phyloP scores from a whole-genome alignment of 30 jellyfish, hydroid and myxozoan genomes.

The Chrysaora quinquecirrha region DNA sequence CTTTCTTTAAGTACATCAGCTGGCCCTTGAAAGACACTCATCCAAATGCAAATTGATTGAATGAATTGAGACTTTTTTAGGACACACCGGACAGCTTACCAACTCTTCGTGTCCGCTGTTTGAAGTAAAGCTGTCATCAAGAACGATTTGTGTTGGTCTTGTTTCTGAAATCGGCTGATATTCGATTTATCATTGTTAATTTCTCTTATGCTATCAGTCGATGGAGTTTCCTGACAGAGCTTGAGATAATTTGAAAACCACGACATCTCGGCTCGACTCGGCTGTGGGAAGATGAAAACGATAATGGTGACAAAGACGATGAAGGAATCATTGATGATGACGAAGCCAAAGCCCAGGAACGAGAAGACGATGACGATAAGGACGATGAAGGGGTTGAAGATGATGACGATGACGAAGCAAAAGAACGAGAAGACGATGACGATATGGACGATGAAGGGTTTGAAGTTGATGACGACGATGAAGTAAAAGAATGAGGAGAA shows the following conservation, averaged over 20 bases:
- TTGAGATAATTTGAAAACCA: slow-evolving; percentile 5
- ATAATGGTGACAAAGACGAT: no score
- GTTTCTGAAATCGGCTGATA: no score
- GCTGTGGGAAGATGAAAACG: no score
- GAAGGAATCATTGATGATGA: no score
- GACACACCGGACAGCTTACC: slow-evolving; percentile 91
- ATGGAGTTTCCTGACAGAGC: slow-evolving; percentile 9
- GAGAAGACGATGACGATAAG: no score
- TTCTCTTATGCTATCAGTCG: no score
- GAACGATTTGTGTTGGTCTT: background rate
- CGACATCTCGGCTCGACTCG: no score
- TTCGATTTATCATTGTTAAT: no score
- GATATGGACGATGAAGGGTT: background rate
- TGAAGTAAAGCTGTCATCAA: slow-evolving; percentile 11
- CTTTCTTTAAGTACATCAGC: no score
- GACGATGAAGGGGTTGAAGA: background rate
- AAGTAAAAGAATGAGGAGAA: background rate
- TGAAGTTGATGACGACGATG: background rate
- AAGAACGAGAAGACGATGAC: background rate
- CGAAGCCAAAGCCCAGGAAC: no score
- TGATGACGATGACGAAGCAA: background rate
- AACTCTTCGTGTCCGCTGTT: background rate
- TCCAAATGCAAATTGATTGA: slow-evolving; percentile 72
- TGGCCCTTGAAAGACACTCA: slow-evolving; percentile 49
- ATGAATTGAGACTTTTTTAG: slow-evolving; percentile 47